Percentiles rank a stretch among this genome's conserved stretches.
Conservation (phyloP, 2,888 invertebrate species). For the Megalurothrips usitatus region DNA sequence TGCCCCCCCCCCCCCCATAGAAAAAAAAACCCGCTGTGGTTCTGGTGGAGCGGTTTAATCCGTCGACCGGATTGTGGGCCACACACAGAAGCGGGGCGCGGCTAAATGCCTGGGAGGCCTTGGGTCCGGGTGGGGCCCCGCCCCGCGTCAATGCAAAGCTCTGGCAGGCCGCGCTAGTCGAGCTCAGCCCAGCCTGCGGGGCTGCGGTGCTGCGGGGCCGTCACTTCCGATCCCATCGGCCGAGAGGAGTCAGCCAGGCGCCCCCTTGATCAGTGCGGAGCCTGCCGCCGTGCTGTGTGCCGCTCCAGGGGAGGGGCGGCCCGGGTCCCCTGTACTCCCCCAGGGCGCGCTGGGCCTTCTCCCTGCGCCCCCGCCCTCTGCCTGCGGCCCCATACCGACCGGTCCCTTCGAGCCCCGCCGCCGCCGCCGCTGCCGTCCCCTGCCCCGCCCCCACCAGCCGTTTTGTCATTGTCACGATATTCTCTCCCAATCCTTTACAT, state of each 20-base stretch:
- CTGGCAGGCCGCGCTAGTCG: background rate
- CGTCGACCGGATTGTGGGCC: no score
- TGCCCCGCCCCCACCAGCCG: background rate
- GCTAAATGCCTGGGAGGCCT: no score
- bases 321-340: no score
- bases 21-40: no score
- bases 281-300: no score
- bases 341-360: background rate
- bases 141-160: slow-evolving; percentile 7
- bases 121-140: background rate
- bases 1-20: no score
- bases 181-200: no score
- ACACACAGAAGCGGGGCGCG: no score
- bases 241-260: background rate
- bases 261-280: slow-evolving; percentile 5
- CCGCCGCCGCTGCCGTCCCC: background rate
- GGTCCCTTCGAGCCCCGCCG: background rate
- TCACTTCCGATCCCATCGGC: slow-evolving; percentile 11
- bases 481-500: slow-evolving; percentile 22
- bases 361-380: background rate
- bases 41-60: no score
- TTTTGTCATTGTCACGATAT: slow-evolving; percentile 23
- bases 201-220: background rate
- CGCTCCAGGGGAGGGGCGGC: no score
- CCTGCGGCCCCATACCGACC: background rate